Evolutionary conservation across 1,140 invertebrate species (phyloP).

Genomic region (Chelonus insularis): DNA sequence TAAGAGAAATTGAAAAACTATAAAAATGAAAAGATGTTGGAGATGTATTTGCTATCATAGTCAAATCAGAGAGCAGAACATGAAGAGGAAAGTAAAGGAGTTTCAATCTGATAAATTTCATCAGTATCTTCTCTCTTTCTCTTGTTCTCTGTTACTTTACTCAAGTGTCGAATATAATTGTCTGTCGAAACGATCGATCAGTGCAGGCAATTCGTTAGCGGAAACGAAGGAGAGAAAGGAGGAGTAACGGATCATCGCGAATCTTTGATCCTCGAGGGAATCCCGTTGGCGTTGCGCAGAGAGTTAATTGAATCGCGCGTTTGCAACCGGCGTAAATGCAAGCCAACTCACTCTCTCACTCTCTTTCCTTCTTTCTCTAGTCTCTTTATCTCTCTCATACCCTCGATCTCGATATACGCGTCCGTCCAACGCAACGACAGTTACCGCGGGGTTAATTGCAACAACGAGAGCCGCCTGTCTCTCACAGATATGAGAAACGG

Average conservation of each 20-base stretch:
- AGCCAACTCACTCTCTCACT: neutral
- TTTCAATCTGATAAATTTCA: no score
- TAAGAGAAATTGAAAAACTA: no score
- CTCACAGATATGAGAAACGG: conserved; percentile 17
- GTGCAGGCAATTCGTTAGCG: conserved; percentile 9
- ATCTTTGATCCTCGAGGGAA: conserved; percentile 35
- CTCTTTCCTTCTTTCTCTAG: neutral
- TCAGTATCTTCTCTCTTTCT: no score
- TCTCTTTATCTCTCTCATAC: neutral
- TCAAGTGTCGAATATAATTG: neutral
- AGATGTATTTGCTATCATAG: no score
- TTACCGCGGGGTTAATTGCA: conserved; percentile 29
- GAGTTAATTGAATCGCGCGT: conserved; percentile 34
- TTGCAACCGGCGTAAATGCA: conserved; percentile 19
- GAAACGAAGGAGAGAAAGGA: neutral
- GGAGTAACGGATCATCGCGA: conserved; percentile 27
- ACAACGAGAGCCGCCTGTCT: conserved; percentile 17
- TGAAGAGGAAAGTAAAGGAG: no score
- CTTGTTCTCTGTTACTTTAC: no score
- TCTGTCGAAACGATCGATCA: conserved; percentile 1
- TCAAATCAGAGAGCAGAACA: no score
- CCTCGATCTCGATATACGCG: conserved; percentile 8
- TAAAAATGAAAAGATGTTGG: no score
- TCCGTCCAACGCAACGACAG: conserved; percentile 25
- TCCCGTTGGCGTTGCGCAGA: conserved; percentile 30